Evolutionary conservation across 2,888 invertebrate species (phyloP).

Genomic region (Acleris holmiana): DNA sequence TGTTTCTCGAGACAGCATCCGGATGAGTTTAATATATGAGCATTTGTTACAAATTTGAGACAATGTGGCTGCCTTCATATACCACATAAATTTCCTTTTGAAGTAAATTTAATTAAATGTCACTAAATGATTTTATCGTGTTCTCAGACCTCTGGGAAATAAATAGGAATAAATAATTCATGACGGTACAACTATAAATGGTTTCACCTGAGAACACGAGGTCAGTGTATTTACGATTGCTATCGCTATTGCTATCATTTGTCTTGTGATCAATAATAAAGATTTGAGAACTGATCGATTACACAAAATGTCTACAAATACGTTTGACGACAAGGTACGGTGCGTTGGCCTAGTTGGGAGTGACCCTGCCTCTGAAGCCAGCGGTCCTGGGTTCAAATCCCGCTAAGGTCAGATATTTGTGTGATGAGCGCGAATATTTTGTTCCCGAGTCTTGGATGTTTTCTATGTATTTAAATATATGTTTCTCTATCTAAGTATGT

Average conservation of each 20-base stretch:
- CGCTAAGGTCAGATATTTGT: no score
- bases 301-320: background rate
- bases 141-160: constrained; percentile 10
- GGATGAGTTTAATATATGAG: constrained; percentile 5
- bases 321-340: no score
- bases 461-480: no score
- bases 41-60: constrained; percentile 27
- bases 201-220: constrained; percentile 7
- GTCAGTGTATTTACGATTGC: background rate
- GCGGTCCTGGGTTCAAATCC: no score
- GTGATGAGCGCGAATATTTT: no score
- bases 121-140: constrained; percentile 32
- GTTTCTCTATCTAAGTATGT: no score
- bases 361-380: no score
- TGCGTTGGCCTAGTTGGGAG: no score
- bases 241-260: constrained; percentile 9
- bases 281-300: background rate
- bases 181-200: constrained; percentile 17
- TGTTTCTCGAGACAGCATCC: constrained; percentile 9
- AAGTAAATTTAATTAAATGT: constrained; percentile 34
- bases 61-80: constrained; percentile 8
- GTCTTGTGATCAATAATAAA: background rate
- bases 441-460: no score
- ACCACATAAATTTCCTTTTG: constrained; percentile 25
- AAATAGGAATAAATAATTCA: constrained; percentile 34